Evolutionary conservation across 2,113 vertebrate genomes (phyloP).

Genomic region (Nymphicus hollandicus): DNA sequence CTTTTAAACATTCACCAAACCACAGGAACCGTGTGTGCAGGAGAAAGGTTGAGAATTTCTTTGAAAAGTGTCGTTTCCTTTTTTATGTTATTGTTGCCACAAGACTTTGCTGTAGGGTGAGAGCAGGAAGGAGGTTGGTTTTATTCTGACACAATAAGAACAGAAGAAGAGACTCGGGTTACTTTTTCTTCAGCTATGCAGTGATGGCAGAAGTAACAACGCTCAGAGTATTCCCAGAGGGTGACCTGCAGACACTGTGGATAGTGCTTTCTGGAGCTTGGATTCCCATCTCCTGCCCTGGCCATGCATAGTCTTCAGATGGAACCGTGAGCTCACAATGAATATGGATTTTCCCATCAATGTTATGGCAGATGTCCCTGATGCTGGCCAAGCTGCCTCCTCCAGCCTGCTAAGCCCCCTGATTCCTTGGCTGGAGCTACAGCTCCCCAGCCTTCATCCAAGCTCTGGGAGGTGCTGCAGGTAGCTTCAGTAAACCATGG

Average conservation of each 20-base stretch:
- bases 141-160: neutral
- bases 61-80: neutral
- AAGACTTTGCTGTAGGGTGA: neutral
- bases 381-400: neutral
- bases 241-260: neutral
- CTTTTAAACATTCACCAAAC: neutral
- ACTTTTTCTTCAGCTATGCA: neutral
- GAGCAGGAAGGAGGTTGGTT: fast-evolving
- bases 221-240: neutral
- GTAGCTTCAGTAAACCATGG: neutral
- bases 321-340: neutral
- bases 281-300: neutral
- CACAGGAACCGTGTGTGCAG: neutral
- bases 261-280: neutral
- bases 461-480: neutral
- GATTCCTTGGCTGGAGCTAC: neutral
- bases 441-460: neutral
- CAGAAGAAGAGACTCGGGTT: neutral
- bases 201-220: neutral
- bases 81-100: neutral
- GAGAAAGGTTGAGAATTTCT: neutral
- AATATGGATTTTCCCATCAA: neutral
- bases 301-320: neutral
- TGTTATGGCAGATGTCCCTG: neutral
- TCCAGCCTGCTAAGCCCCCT: neutral